Percentiles rank a stretch among this genome's conserved stretches.
Evolutionary conservation across 2,113 vertebrate genomes (phyloP).

Genomic region (Leptocoma aspasia): DNA sequence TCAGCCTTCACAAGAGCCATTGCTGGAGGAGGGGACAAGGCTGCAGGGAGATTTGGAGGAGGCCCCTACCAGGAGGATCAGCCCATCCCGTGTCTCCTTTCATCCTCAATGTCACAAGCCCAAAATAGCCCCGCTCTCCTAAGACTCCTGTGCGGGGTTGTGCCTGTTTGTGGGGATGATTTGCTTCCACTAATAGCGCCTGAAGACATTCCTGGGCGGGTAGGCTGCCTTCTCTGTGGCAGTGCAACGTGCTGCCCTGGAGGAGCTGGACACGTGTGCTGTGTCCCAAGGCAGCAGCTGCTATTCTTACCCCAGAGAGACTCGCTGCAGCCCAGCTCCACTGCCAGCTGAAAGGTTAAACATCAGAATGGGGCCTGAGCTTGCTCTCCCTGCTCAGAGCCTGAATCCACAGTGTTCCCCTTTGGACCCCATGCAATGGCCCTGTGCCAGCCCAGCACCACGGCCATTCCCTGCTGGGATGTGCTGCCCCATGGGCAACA

Average conservation of each 20-base stretch:
- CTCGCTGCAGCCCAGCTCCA: neutral
- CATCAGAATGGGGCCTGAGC: neutral
- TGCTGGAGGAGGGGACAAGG: neutral
- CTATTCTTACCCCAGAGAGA: slow-evolving; percentile 54
- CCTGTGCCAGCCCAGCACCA: neutral
- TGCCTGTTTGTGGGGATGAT: neutral
- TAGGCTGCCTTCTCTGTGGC: neutral
- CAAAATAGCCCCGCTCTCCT: neutral
- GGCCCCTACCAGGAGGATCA: neutral
- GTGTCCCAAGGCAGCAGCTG: neutral
- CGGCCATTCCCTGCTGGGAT: neutral
- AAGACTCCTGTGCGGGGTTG: neutral
- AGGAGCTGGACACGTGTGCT: slow-evolving; percentile 26
- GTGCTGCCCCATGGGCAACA: neutral
- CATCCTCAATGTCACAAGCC: neutral
- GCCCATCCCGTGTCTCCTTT: neutral
- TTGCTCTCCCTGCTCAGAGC: neutral
- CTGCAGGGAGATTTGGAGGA: neutral
- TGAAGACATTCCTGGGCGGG: slow-evolving; percentile 59
- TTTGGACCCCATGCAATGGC: neutral
- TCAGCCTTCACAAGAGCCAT: neutral
- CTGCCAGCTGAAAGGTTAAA: neutral
- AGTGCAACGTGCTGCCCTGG: neutral
- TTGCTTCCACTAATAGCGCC: neutral
- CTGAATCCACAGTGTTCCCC: neutral